A percentile compares a stretch with the other conserved stretches of the same genome.
These are phyloP conservation scores for Eciton burchellii DNA, from an alignment of 1,140 invertebrate genomes.

Conservation along the genomic window DNA sequence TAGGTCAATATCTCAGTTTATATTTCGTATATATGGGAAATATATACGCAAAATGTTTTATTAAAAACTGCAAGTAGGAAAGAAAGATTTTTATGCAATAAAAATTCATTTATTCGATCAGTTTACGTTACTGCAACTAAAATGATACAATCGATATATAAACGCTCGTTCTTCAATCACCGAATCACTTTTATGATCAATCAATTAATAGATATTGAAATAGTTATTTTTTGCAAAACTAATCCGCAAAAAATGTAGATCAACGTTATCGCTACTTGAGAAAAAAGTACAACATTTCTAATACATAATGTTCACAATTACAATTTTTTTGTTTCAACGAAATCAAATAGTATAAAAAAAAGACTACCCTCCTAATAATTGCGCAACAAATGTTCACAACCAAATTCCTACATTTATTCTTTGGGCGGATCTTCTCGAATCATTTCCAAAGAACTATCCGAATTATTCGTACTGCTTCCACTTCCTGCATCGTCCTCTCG, in stretches of 20 bases:
- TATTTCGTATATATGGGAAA: too few relatives aligned
- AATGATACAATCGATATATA: neutral
- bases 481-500: slow-evolving; percentile 84
- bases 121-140: slow-evolving; percentile 1
- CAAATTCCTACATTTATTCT: slow-evolving; percentile 74
- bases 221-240: slow-evolving; percentile 22
- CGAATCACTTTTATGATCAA: neutral
- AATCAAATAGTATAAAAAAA: slow-evolving; percentile 52
- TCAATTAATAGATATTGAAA: slow-evolving; percentile 14
- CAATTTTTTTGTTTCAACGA: slow-evolving; percentile 39
- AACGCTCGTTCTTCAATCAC: neutral
- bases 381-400: neutral
- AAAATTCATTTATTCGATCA: slow-evolving; percentile 10
- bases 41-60: too few relatives aligned
- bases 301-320: slow-evolving; percentile 29
- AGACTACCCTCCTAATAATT: slow-evolving; percentile 61
- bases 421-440: slow-evolving; percentile 84
- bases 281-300: slow-evolving; percentile 23
- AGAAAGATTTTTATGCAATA: slow-evolving; percentile 33
- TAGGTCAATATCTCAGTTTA: slow-evolving; percentile 8
- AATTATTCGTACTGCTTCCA: slow-evolving; percentile 85
- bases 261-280: neutral
- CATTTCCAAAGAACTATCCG: slow-evolving; percentile 85
- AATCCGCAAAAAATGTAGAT: slow-evolving; percentile 19
- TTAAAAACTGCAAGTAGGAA: slow-evolving; percentile 1